phyloP scores from a whole-genome alignment of 1,140 invertebrate genomes.

The Lucilia sericata region DNA sequence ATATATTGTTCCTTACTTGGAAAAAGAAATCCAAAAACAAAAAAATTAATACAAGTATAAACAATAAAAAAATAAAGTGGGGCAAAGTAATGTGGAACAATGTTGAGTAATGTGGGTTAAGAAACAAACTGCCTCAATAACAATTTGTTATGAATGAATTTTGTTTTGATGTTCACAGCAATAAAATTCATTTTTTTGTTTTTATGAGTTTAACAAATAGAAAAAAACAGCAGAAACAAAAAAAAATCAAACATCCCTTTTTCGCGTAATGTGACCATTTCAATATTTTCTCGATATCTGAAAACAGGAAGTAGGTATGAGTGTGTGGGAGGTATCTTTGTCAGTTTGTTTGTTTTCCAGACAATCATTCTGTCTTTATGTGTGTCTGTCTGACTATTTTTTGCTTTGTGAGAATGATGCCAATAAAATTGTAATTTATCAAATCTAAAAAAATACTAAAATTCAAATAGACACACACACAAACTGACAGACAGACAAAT shows the following conservation, averaged over 20 bases:
- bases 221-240: not conserved
- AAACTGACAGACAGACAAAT: not conserved
- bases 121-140: not conserved
- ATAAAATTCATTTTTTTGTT: constrained; percentile 1
- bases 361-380: not conserved
- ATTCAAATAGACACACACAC: not conserved
- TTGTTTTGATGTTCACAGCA: not conserved
- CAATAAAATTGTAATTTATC: constrained; percentile 37
- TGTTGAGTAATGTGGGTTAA: not conserved
- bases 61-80: not conserved
- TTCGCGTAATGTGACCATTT: not conserved
- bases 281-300: not conserved
- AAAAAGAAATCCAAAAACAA: not conserved
- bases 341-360: no score
- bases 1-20: not conserved
- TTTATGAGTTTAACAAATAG: not conserved
- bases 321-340: not conserved
- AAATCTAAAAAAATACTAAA: constrained; percentile 2
- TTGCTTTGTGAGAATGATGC: constrained; percentile 3
- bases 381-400: not conserved
- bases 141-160: constrained; percentile 12
- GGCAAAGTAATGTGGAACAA: no score
- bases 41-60: not conserved
- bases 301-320: not conserved
- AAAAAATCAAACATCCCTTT: not conserved